These are phyloP conservation scores for Calliopum simillimum DNA, from an alignment of 2,888 invertebrate species.

Conservation along the genomic window DNA sequence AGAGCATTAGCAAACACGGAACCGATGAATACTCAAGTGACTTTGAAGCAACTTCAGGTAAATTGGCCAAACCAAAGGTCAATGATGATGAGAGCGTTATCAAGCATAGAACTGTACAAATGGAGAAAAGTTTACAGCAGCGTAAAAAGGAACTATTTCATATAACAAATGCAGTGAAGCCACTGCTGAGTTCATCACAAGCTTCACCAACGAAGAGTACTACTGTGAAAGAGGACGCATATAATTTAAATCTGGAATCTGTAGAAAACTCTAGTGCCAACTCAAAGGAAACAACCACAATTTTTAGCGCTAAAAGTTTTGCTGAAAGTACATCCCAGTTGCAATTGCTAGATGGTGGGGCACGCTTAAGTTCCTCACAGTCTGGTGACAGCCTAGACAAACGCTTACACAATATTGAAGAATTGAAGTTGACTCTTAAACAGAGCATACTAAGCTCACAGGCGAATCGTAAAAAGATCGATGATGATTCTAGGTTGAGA, in stretches of 20 bases:
- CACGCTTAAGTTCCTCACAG: background rate
- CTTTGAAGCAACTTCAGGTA: slow-evolving; percentile 43
- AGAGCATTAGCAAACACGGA: background rate
- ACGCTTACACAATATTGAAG: slow-evolving; percentile 40
- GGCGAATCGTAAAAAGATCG: slow-evolving; percentile 33
- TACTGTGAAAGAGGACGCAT: background rate
- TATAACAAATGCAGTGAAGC: slow-evolving; percentile 40
- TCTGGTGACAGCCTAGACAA: slow-evolving; percentile 30
- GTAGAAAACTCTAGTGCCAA: slow-evolving; percentile 28
- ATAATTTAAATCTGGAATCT: slow-evolving; percentile 38
- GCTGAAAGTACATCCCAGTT: too few species aligned
- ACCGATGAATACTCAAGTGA: slow-evolving; percentile 45
- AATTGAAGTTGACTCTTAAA: slow-evolving; percentile 40
- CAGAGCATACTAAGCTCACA: slow-evolving; percentile 40
- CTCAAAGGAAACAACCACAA: background rate
- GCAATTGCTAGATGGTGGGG: too few species aligned
- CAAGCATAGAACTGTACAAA: slow-evolving; percentile 26
- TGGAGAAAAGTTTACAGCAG: slow-evolving; percentile 28
- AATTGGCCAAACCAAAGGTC: background rate
- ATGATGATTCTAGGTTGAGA: background rate
- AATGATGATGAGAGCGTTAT: slow-evolving; percentile 29
- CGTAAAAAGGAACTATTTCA: slow-evolving; percentile 38
- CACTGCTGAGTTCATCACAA: slow-evolving; percentile 36
- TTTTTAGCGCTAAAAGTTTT: background rate
- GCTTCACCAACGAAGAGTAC: background rate